Evolutionary conservation across 64 coral and sea anemone species (phyloP), one percentile per base, ranked within the genome.

Genomic region (Stichodactyla helianthus): DNA sequence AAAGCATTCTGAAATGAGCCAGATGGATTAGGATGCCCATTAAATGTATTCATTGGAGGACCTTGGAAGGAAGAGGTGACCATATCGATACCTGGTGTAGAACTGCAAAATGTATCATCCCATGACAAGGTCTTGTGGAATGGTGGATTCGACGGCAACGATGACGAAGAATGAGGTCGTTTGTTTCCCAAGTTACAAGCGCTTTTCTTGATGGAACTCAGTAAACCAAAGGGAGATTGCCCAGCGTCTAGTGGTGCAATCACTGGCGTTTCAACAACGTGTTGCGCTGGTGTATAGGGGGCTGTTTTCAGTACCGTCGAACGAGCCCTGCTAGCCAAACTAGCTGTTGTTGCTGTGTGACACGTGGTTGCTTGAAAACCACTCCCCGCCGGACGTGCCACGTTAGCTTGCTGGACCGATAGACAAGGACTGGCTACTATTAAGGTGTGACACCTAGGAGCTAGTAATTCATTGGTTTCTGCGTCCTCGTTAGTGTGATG

Each of bases 161-260:
- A n/a, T 14, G 62, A 60, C 0, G 59, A 60, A 17, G 0, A 65
- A 65, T 74, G 68, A 9, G 68, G n/a, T 31, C 68, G n/a, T 13
- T 74, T 74, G 68, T 12, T 74, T 74, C 68, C 68, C 12, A 74
- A 11, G 12, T 10, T 10, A 74, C 22, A 31, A 23, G 68, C 25
- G 25, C 25, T 74, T 74, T 74, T 74, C 68, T 74, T 74, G 68
- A 74, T 74, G 27, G 68, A 74, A 74, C 68, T 74, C 10, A 74
- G 68, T 74, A 74, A 31, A 74, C 25, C 22, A 74, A 74, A 74
- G 22, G 20, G 1, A 19, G 68, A 23, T 14, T 74, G 68, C 10
- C 68, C 23, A 13, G 7, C 12, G 68, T 74, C 68, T 31, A 27
- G 23, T 27, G 68, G 25, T 35, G 0, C 68, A 74, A 74, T 27